These are phyloP conservation scores for Athrips mouffetella DNA, from an alignment of 2,888 invertebrate genomes.

Conservation along the genomic window DNA sequence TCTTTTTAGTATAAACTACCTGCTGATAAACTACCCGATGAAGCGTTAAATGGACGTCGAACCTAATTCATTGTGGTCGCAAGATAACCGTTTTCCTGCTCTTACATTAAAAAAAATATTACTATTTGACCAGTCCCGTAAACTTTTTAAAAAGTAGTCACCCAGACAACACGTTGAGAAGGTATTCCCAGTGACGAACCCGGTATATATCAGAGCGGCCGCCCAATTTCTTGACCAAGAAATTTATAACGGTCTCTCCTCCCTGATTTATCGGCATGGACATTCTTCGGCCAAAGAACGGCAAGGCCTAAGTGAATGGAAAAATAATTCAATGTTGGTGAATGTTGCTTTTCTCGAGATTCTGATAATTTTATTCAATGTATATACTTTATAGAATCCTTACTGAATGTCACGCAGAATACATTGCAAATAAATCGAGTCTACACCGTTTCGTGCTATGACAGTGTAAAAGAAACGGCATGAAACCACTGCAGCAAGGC, in stretches of 20 bases:
- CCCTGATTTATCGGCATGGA: constrained; percentile 51
- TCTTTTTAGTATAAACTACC: no score
- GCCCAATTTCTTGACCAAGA: constrained; percentile 75
- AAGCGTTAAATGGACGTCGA: no score
- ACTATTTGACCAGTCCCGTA: background rate
- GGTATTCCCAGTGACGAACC: constrained; percentile 30
- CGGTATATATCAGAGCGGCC: constrained; percentile 55
- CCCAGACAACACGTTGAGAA: constrained; percentile 25
- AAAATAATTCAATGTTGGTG: constrained; percentile 25
- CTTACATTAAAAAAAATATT: background rate
- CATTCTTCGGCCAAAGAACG: constrained; percentile 30
- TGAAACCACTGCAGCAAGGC: no score
- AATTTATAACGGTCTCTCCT: constrained; percentile 65
- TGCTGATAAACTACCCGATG: no score
- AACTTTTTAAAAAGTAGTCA: background rate
- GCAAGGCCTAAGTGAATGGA: constrained; percentile 27
- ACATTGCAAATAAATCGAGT: no score
- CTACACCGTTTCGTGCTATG: no score
- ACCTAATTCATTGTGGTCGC: no score
- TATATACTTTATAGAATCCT: no score
- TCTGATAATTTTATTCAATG: no score
- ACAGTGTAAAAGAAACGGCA: no score
- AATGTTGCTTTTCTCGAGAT: no score
- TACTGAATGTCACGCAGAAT: no score
- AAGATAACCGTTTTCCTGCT: background rate